These are phyloP conservation scores for Tupaia chinensis DNA, from an alignment of 2,113 vertebrate species.

Conservation along the genomic window DNA sequence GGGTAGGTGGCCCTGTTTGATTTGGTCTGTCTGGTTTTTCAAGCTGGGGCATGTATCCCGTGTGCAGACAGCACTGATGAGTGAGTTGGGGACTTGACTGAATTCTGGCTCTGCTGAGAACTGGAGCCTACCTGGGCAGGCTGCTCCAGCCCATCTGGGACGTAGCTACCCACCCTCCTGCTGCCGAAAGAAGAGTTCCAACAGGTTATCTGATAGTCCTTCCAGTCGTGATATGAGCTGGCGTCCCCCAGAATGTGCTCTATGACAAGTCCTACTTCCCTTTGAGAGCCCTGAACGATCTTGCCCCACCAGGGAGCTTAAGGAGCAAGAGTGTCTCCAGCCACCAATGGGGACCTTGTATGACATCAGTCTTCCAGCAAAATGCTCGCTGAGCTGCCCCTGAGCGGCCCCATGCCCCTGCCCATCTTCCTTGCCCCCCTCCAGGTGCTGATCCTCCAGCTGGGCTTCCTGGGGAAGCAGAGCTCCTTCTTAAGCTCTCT, in stretches of 20 bases:
- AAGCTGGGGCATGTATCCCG: background rate
- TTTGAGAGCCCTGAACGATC: background rate
- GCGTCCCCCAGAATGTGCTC: background rate
- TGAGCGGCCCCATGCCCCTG: background rate
- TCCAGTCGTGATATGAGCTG: background rate
- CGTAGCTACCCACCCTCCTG: background rate
- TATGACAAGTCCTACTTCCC: background rate
- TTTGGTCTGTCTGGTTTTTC: background rate
- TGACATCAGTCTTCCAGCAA: background rate
- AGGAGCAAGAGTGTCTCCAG: background rate
- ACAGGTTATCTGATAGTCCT: background rate
- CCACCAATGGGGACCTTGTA: background rate
- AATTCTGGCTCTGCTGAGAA: background rate
- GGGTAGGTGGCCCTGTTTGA: background rate
- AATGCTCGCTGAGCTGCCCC: background rate
- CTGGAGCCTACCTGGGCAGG: background rate
- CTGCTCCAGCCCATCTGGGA: background rate
- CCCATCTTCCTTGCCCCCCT: background rate
- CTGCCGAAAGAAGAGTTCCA: background rate
- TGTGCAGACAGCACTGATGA: background rate
- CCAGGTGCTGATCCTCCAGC: slow-evolving; percentile 23
- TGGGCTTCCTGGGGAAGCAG: slow-evolving; percentile 33
- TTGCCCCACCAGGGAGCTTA: background rate
- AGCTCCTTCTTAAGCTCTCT: background rate
- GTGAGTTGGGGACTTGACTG: background rate